Evolutionary conservation across 2,113 vertebrate genomes (phyloP).

Genomic region (Sander lucioperca): DNA sequence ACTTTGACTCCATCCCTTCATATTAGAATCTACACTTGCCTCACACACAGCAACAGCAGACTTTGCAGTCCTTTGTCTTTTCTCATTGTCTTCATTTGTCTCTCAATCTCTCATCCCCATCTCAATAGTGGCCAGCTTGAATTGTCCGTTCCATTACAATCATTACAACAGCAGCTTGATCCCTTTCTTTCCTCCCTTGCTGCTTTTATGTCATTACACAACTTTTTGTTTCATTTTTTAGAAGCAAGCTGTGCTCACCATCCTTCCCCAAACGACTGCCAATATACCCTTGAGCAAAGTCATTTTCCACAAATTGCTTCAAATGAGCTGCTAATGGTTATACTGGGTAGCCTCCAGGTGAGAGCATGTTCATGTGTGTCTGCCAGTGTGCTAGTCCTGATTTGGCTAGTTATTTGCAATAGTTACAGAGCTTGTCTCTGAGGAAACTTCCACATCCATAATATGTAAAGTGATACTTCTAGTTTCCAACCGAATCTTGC

Average conservation of each 20-base stretch:
- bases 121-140: slow-evolving; percentile 40
- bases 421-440: neutral
- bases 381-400: slow-evolving; percentile 14
- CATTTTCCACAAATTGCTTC: slow-evolving; percentile 57
- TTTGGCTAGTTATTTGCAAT: slow-evolving; percentile 19
- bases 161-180: slow-evolving; percentile 15
- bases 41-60: slow-evolving; percentile 15
- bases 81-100: slow-evolving; percentile 15
- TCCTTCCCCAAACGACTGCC: slow-evolving; percentile 43
- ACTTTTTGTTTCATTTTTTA: slow-evolving; percentile 59
- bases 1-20: neutral
- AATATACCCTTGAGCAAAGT: slow-evolving; percentile 63
- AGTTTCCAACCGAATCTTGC: neutral
- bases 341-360: slow-evolving; percentile 50
- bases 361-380: slow-evolving; percentile 23
- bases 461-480: neutral
- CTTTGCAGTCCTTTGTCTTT: slow-evolving; percentile 2
- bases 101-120: slow-evolving; percentile 8
- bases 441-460: neutral
- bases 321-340: slow-evolving; percentile 66
- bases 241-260: slow-evolving; percentile 51
- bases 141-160: slow-evolving; percentile 34
- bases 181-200: slow-evolving; percentile 1
- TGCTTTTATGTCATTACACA: slow-evolving; percentile 38
- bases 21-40: neutral